Base-by-base conservation (phyloP, 64 coral and sea anemone species). In the Astreopora myriophthalma region DNA sequence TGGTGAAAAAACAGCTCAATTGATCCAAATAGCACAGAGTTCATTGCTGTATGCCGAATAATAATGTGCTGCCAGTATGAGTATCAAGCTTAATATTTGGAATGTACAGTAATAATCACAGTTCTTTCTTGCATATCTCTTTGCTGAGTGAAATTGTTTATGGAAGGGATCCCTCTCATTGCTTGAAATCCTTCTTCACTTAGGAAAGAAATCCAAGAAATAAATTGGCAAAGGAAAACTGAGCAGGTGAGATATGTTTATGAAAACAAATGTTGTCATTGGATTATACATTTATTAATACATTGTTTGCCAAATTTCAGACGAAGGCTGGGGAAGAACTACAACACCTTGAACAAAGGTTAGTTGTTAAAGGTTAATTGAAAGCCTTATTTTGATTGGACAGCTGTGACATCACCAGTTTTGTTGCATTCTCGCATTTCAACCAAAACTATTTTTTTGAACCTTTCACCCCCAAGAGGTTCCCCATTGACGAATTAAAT, bases 151-250 rank as follows among this genome's bases (percentile, higher is more conserved):
- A n/a, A n/a, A n/a, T n/a, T n/a, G n/a, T n/a, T n/a, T 46, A 11
- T 46, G 42, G 42, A 44, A 78, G 13, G n/a, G n/a, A n/a, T n/a
- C n/a, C 42, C 8, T 33, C 6, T 33, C 8, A 83, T 29, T 51
- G 16, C 27, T 17, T 23, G 34, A 23, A 8, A 22, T 44, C 8
- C 4, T 65, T 34, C 9, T 74, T 60, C 13, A 7, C 52, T 46
- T 29, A 91, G 92, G 16, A 98, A 95, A 94, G 79, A 96, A 70
- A 89, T 96, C 12, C 97, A 99, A 66, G 94, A 99, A 77, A 82
- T 99, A 14, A 99, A 95, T 32, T 95, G 97, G 97, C 90, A 99
- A 69, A 85, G 97, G 16, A 99, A 98, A 75, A 92, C 89, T 74
- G 96, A 98, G 65, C 96, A 98, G 90, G 96, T 98, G 23, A 64